Evolutionary conservation across 2,797 vertebrate species (phyloP).

Genomic region (Synaphobranchus kaupii): DNA sequence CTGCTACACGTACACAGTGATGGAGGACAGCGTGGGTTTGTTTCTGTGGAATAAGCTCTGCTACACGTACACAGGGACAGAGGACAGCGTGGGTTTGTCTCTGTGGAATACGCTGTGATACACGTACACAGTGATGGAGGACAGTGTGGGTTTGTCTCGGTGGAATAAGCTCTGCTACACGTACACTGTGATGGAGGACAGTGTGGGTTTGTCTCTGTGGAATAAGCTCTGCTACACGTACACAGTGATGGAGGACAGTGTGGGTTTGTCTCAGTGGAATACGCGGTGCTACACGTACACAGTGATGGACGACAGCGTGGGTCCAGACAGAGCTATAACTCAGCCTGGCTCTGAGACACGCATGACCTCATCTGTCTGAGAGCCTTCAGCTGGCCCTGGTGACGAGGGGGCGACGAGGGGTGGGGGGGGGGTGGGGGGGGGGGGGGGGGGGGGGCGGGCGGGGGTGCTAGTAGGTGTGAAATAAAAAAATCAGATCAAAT

Average conservation of each 20-base stretch:
- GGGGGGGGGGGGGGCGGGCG: constrained; percentile 14
- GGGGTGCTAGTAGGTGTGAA: constrained; percentile 60
- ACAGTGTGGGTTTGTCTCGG: background rate
- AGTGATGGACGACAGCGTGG: background rate
- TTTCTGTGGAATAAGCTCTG: no score
- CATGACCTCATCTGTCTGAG: constrained; percentile 18
- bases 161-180: no score
- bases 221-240: background rate
- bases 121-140: background rate
- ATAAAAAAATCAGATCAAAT: constrained; percentile 50
- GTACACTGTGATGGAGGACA: background rate
- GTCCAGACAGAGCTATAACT: background rate
- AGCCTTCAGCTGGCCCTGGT: background rate
- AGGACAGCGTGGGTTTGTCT: background rate
- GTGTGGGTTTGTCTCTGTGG: background rate
- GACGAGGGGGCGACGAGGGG: constrained; percentile 5
- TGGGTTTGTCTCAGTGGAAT: background rate
- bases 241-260: background rate
- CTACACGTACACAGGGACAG: background rate
- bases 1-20: background rate
- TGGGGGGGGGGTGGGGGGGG: constrained; percentile 37
- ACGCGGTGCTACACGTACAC: background rate
- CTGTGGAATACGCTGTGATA: no score
- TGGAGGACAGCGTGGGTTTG: background rate
- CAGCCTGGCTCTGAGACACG: background rate